phyloP scores from a whole-genome alignment of 2,888 invertebrate genomes.

The Andrena marginata region DNA sequence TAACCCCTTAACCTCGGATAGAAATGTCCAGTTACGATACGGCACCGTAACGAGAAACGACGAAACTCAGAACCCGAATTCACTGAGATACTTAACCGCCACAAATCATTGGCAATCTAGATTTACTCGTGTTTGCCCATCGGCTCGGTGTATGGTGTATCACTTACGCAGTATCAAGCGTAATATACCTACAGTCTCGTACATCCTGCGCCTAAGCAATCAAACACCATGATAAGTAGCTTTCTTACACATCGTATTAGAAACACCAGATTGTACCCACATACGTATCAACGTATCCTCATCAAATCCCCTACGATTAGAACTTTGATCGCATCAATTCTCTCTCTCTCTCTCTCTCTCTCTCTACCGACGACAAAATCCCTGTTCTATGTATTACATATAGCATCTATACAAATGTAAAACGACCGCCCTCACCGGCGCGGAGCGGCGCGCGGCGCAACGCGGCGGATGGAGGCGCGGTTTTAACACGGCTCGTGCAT shows the following conservation, averaged over 20 bases:
- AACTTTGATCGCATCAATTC: neutral
- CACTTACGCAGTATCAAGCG: conserved; percentile 79
- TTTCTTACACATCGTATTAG: conserved; percentile 74
- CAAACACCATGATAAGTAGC: conserved; percentile 50
- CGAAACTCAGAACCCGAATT: conserved; percentile 75
- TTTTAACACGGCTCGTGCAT: conserved; percentile 81
- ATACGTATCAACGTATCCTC: neutral
- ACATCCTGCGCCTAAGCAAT: conserved; percentile 62
- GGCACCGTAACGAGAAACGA: conserved; percentile 66
- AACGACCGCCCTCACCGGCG: conserved; percentile 68
- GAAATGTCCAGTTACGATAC: conserved; percentile 70
- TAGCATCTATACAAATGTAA: conserved; percentile 54
- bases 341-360: conserved; percentile 20
- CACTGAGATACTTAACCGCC: conserved; percentile 77
- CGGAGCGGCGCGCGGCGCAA: too few species aligned
- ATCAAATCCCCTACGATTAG: neutral
- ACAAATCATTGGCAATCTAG: conserved; percentile 84
- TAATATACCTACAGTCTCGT: conserved; percentile 76
- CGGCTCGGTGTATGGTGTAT: conserved; percentile 82
- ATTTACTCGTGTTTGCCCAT: conserved; percentile 85
- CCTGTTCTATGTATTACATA: conserved; percentile 21
- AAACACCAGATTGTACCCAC: conserved; percentile 77
- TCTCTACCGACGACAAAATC: conserved; percentile 57
- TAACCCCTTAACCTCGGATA: conserved; percentile 51
- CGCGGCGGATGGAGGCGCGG: conserved; percentile 69